Evolutionary conservation across 2,888 invertebrate genomes (phyloP), one percentile per base, ranked within the genome.

Genomic region (Netelia fuscicornis): DNA sequence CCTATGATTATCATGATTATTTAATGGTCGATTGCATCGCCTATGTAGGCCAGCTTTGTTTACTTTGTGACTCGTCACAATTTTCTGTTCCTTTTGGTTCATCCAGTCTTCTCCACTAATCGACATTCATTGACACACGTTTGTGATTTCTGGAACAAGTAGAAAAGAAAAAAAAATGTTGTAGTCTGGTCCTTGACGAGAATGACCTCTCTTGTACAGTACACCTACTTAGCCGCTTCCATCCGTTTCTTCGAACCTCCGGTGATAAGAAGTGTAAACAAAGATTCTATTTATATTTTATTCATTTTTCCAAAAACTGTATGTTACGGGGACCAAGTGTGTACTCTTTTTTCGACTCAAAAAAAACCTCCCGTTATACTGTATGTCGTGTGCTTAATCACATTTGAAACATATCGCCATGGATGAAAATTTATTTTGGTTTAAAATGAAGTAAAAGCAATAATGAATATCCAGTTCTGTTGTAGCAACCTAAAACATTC

Each of bases 191-290:
- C 37, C 42, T 17, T 68, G 42, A 52, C 52, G 67, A 52, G 52
- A 75, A 81, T 75, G 81, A 81, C 74, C 81, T 81, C 54, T 81
- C 20, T 23, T 42, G 25, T 62, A 42, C 11, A 11, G 52, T 79
- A 65, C 64, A 62, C 64, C 48, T 65, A 20, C 20, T 74, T 6
- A 60, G 52, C 11, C 62, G 52, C 62, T 62, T 62, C 44, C 44
- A 58, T 71, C 60, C 62, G 42, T 30, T 70, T 64, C 56, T 37
- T 11, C 11, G 56, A 30, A 76, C 56, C 37, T 74, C 48, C 9
- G 2, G 56, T 64, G 56, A 76, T 68, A 58, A 76, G 81, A 71
- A 64, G 54, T 56, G 70, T 81, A 81, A 81, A 81, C 81, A 81
- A 60, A 67, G 60, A 20, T 20, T 30, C 30, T 44, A 70, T 71